Conservation (phyloP, 2,797 vertebrate species). For the Chaetodon trifasciatus region DNA sequence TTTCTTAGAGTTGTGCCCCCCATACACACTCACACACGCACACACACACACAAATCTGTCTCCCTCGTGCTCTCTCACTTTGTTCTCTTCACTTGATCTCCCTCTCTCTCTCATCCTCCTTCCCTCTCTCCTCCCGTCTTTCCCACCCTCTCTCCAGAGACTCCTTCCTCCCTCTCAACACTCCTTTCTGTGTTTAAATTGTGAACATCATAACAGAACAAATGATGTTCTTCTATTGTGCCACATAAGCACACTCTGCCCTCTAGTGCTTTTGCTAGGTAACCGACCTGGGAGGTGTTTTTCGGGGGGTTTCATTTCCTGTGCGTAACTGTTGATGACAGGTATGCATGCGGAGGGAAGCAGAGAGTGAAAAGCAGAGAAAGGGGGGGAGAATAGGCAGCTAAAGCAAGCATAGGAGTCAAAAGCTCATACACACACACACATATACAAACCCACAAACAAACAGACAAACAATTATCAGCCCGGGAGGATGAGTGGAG, state of each 20-base stretch:
- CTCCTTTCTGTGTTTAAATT: conserved; percentile 78
- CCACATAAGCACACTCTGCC: conserved; percentile 70
- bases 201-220: conserved; percentile 81
- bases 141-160: conserved; percentile 67
- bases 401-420: conserved; percentile 69
- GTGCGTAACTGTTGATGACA: conserved; percentile 51
- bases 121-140: conserved; percentile 45
- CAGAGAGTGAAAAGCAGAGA: conserved; percentile 60
- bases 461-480: conserved; percentile 47
- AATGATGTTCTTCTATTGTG: conserved; percentile 73
- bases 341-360: conserved; percentile 51
- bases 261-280: conserved; percentile 77
- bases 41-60: conserved; percentile 55
- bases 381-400: conserved; percentile 75
- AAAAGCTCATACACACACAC: conserved; percentile 15
- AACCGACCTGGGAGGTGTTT: conserved; percentile 60
- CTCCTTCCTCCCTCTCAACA: conserved; percentile 65
- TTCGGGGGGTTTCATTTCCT: conserved; percentile 53
- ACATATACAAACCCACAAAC: conserved; percentile 20
- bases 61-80: conserved; percentile 40
- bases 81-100: conserved; percentile 51
- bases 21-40: neutral
- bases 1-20: conserved; percentile 67
- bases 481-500: conserved; percentile 52
- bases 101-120: conserved; percentile 41